Percentiles rank a stretch among this genome's conserved stretches.
Evolutionary conservation across 2,888 invertebrate species (phyloP).

Genomic region (Drosophila kambysellisi): DNA sequence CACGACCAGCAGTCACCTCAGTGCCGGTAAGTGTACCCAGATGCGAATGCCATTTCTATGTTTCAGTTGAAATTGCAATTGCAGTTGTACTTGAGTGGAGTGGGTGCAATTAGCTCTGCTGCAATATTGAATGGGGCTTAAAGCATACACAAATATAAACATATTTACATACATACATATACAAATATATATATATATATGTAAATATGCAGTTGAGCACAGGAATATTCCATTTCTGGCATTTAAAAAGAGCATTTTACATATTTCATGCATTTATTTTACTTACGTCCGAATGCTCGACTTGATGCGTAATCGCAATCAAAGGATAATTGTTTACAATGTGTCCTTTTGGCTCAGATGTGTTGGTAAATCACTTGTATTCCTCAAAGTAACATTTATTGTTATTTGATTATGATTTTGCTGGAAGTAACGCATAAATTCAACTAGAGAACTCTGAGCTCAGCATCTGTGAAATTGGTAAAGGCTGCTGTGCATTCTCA

Average conservation of each 20-base stretch:
- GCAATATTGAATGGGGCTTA: conserved; percentile 21
- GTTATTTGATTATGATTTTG: background rate
- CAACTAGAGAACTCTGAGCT: background rate
- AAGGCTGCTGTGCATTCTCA: background rate
- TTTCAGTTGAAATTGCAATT: conserved; percentile 19
- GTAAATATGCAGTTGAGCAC: background rate
- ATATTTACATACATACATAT: background rate
- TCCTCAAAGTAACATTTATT: background rate
- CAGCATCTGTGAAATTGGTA: background rate
- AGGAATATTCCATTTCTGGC: conserved; percentile 2
- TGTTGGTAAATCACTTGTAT: no score
- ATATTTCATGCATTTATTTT: background rate
- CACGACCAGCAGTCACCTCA: conserved; percentile 55
- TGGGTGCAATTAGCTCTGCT: conserved; percentile 54
- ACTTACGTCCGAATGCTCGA: background rate
- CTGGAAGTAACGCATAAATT: background rate
- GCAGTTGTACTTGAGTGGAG: conserved; percentile 21
- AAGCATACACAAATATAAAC: background rate
- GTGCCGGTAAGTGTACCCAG: conserved; percentile 64
- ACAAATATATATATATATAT: no score
- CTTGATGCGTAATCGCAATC: background rate
- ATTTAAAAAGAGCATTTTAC: background rate
- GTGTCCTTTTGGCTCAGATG: background rate
- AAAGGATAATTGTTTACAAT: background rate
- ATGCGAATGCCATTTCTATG: background rate